Evolutionary conservation across 2,797 vertebrate species (phyloP).

Genomic region (Alosa sapidissima): DNA sequence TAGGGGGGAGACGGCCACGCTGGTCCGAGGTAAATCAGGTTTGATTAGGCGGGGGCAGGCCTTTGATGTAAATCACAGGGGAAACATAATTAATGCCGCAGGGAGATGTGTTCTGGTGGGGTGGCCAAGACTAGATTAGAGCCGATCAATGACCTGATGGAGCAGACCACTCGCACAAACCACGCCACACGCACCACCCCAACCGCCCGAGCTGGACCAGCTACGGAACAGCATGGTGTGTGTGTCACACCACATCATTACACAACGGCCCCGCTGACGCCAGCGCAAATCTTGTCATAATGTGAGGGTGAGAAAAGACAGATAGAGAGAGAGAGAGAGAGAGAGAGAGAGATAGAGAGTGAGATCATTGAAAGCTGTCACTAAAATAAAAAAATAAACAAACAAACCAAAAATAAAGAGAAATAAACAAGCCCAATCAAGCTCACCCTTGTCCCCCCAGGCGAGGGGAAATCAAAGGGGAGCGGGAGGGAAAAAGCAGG

Average conservation of each 20-base stretch:
- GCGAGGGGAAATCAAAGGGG: not conserved
- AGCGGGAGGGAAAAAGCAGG: not conserved
- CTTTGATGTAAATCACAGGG: constrained; percentile 67
- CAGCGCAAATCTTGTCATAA: not conserved
- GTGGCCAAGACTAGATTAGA: constrained; percentile 71
- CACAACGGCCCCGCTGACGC: not conserved
- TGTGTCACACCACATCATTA: not conserved
- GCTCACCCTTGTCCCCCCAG: not conserved
- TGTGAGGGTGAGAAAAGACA: not conserved
- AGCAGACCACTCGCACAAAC: constrained; percentile 42
- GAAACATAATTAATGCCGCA: constrained; percentile 77
- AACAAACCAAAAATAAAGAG: constrained; percentile 1
- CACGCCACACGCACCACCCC: constrained; percentile 36
- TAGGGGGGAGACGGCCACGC: constrained; percentile 64
- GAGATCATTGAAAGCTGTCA: too few species aligned
- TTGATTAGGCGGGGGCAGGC: constrained; percentile 63
- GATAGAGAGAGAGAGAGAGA: not conserved
- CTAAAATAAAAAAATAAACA: not conserved
- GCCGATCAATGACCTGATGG: constrained; percentile 69
- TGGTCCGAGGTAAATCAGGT: constrained; percentile 63
- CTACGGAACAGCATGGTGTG: not conserved
- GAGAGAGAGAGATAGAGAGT: not conserved
- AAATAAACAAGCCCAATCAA: constrained; percentile 38
- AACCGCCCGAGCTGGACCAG: not conserved
- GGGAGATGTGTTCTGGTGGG: constrained; percentile 63